Evolutionary conservation across 1,140 invertebrate genomes (phyloP).

Genomic region (Drosophila guanche): DNA sequence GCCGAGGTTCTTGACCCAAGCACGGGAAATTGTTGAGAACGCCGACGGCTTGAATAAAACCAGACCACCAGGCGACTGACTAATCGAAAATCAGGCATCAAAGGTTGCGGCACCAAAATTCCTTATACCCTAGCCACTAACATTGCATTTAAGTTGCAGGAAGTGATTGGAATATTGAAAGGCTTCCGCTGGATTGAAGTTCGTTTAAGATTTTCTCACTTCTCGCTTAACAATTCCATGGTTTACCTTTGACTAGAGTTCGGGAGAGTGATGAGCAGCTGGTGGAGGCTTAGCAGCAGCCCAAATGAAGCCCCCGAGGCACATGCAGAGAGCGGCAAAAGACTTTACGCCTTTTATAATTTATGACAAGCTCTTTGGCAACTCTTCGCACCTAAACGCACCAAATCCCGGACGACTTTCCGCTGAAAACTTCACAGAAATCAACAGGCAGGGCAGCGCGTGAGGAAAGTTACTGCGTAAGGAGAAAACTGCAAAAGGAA

Average conservation of each 20-base stretch:
- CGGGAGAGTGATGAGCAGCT: too few species aligned
- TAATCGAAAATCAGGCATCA: conserved; percentile 40
- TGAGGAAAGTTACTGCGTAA: not conserved
- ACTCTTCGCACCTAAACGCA: conserved; percentile 22
- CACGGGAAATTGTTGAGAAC: not conserved
- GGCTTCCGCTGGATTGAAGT: conserved; percentile 13
- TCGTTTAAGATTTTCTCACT: not conserved
- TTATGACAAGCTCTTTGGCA: conserved; percentile 26
- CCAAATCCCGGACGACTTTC: conserved; percentile 10
- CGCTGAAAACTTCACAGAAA: not conserved
- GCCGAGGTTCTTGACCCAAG: conserved; percentile 63
- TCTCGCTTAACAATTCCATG: conserved; percentile 13
- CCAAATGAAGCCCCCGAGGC: not conserved
- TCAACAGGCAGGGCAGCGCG: conserved; percentile 4
- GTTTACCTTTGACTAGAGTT: not conserved
- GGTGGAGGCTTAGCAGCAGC: too few species aligned
- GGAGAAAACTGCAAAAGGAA: not conserved
- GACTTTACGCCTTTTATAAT: conserved; percentile 16
- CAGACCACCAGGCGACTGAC: conserved; percentile 6
- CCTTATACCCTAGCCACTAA: conserved; percentile 8
- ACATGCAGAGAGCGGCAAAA: not conserved
- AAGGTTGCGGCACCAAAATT: conserved; percentile 35
- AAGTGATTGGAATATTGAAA: conserved; percentile 35
- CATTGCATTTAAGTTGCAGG: conserved; percentile 21
- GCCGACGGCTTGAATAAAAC: conserved; percentile 3